These are phyloP conservation scores for Heliconius eleuchia DNA, from an alignment of 1,140 invertebrate species.

Conservation along the genomic window DNA sequence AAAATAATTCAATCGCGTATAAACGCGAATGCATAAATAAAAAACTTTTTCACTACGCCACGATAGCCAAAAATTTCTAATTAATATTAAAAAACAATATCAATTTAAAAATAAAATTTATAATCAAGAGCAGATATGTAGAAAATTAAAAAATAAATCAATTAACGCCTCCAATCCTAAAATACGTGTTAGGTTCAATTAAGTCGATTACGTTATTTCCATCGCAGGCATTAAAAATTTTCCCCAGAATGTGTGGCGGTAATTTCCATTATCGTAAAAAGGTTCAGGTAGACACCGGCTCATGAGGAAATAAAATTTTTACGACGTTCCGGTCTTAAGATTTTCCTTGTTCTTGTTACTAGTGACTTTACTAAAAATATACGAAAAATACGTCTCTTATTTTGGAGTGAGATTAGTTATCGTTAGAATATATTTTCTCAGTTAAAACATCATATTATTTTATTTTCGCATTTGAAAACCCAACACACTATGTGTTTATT, in stretches of 20 bases:
- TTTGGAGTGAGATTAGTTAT: not conserved
- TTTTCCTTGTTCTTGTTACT: constrained; percentile 25
- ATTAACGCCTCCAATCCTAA: constrained; percentile 22
- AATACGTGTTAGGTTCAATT: constrained; percentile 29
- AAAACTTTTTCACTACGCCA: not conserved
- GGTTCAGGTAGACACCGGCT: constrained; percentile 28
- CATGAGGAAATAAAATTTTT: constrained; percentile 46
- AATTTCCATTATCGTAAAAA: constrained; percentile 42
- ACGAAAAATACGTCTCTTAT: not conserved
- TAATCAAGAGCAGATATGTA: not conserved
- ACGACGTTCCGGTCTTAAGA: constrained; percentile 30
- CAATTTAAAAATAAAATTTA: not conserved
- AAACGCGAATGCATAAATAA: no score
- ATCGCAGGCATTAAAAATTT: constrained; percentile 14
- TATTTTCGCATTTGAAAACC: no score
- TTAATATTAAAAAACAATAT: no score
- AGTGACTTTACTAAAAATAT: constrained; percentile 12
- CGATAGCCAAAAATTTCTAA: no score
- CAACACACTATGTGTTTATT: no score
- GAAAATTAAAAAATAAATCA: constrained; percentile 27
- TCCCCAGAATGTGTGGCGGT: constrained; percentile 22
- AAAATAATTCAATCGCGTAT: no score
- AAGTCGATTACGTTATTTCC: constrained; percentile 21
- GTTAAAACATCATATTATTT: no score
- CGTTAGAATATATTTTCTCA: not conserved